A percentile compares a stretch with the other conserved stretches of the same genome.
Evolutionary conservation across 2,113 vertebrate species (phyloP).

Genomic region (Ceyx melanurus): DNA sequence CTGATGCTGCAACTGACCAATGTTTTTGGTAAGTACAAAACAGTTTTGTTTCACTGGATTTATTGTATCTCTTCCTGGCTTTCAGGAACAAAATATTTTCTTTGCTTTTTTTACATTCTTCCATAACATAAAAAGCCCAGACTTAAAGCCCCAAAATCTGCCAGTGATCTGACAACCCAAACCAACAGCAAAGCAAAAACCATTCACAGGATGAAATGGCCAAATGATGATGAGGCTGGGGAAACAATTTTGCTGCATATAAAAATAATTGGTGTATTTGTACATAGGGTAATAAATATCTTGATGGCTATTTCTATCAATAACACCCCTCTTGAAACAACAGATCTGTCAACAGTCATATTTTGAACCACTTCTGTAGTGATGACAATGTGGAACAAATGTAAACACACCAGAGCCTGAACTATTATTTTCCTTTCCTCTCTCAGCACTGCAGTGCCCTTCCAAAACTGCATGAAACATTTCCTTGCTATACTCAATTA

Average conservation of each 20-base stretch:
- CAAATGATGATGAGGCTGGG: neutral
- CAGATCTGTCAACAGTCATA: neutral
- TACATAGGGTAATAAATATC: neutral
- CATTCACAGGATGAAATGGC: neutral
- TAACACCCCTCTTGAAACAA: neutral
- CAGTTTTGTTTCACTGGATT: neutral
- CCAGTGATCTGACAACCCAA: neutral
- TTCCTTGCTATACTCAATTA: neutral
- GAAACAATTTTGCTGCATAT: neutral
- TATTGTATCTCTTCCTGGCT: neutral
- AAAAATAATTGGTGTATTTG: neutral
- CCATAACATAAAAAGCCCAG: neutral
- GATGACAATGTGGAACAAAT: neutral
- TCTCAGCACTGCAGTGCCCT: neutral
- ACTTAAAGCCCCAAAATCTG: neutral
- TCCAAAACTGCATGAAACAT: neutral
- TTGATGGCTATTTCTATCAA: neutral
- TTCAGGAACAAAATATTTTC: neutral
- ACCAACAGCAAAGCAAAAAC: neutral
- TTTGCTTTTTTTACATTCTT: neutral
- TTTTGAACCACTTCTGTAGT: neutral
- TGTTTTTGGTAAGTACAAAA: neutral
- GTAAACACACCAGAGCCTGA: neutral
- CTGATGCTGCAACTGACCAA: neutral
- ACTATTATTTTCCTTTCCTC: neutral